Base-by-base conservation (phyloP, 2,888 invertebrate genomes). In the Pseudococcus jackbeardsleyi region DNA sequence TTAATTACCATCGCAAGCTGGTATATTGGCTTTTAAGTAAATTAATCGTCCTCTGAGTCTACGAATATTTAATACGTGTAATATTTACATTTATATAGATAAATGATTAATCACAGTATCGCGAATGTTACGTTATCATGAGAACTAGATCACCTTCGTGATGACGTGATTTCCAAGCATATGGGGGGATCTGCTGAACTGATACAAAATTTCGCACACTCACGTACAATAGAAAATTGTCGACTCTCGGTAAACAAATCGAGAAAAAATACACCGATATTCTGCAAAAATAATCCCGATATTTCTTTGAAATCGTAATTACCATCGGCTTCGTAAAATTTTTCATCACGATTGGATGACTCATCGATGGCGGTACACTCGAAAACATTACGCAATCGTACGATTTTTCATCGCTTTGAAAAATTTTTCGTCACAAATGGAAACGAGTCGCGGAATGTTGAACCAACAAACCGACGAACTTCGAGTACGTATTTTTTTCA, bases 121-220 rank as follows among this genome's bases (percentile, higher is more conserved):
- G 42, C 42, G 42, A 42, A 4, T 22, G 64, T 72, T 72, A 72
- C 72, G 72, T 72, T 72, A 72, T 72, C 17, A 72, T 72, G 72
- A 72, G 72, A 72, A 72, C 72, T 72, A 72, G 72, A 72, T 72
- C 72, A 72, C 72, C 72, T 72, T 72, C 72, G 72, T 33, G 33
- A 72, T 33, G 72, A 33, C 72, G n/a, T 72, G 72, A 8, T 68
- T 26, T 68, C 72, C 17, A 72, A 15, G 9, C 68, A 22, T 68
- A 68, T 26, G 26, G 5, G 15, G 33, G 33, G 33, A 72, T 72
- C 17, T 72, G 72, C 64, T 64, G 22, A 64, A 22, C 5, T 11
- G 64, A 12, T 64, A 64, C 64, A 9, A 33, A 33, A 72, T 33
- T 72, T 72, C 72, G 33, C 72, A n/a, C 9, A 42, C 8, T 9